Percentiles rank a stretch among this genome's conserved stretches.
Conservation (phyloP, 2,797 vertebrate species). For the Novumbra hubbsi region DNA sequence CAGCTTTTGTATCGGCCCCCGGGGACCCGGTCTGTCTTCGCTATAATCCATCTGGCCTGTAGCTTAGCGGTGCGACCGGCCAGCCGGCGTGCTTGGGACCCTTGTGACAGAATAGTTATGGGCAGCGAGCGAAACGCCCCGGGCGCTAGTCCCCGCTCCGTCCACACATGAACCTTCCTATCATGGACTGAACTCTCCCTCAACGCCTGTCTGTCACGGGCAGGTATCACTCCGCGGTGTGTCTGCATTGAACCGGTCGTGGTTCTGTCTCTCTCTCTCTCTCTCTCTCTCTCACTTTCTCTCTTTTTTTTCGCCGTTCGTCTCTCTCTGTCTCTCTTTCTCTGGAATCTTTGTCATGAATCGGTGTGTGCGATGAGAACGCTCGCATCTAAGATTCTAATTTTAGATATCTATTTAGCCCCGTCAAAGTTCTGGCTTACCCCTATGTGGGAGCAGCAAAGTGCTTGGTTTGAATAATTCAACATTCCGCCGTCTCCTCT, state of each 20-base stretch:
- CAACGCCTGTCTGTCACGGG: not conserved
- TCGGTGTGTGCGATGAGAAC: slow-evolving; percentile 24
- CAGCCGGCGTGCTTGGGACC: not conserved
- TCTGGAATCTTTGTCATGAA: slow-evolving; percentile 16
- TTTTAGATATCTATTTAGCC: slow-evolving; percentile 60
- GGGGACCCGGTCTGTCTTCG: not conserved
- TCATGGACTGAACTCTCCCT: not conserved
- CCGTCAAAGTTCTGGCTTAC: slow-evolving; percentile 45
- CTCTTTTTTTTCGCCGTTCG: not conserved
- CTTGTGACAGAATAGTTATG: not conserved
- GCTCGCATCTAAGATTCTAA: slow-evolving; percentile 53
- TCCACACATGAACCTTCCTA: not conserved
- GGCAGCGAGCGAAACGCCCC: not conserved
- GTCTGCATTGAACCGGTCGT: not conserved
- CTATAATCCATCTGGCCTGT: not conserved
- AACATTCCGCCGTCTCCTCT: slow-evolving; percentile 23
- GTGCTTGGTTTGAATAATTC: slow-evolving; percentile 55
- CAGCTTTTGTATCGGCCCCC: not conserved
- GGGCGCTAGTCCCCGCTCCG: not conserved
- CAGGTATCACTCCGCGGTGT: not conserved
- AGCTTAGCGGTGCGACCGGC: not conserved
- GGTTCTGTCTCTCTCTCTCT: not conserved
- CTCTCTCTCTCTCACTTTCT: not conserved
- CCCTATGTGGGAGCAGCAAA: slow-evolving; percentile 15
- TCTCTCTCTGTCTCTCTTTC: slow-evolving; percentile 13